A percentile compares a stretch with the other conserved stretches of the same genome.
phyloP scores from a whole-genome alignment of 2,113 vertebrate genomes.

The Gambusia holbrooki region DNA sequence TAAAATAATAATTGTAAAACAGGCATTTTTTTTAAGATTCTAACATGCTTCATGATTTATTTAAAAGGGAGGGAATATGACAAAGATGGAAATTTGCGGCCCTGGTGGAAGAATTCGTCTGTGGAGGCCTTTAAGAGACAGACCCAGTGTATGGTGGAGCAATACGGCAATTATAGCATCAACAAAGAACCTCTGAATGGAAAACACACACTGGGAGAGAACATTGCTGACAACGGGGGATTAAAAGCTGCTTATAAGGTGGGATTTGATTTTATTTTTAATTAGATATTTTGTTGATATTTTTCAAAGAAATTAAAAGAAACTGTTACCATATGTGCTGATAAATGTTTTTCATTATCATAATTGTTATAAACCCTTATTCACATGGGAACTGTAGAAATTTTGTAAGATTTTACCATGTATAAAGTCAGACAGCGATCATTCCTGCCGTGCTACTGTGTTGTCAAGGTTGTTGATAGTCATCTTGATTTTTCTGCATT shows the following conservation, averaged over 20 bases:
- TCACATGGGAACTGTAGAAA: background rate
- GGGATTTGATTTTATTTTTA: slow-evolving; percentile 15
- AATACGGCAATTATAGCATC: slow-evolving; percentile 91
- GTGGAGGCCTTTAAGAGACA: slow-evolving; percentile 94
- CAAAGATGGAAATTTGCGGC: slow-evolving; percentile 93
- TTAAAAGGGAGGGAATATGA: slow-evolving; percentile 91
- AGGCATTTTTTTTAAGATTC: background rate
- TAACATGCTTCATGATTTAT: background rate
- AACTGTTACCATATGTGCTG: background rate
- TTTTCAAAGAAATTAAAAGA: background rate
- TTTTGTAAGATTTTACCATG: background rate
- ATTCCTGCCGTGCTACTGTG: slow-evolving; percentile 4
- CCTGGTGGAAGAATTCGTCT: slow-evolving; percentile 96
- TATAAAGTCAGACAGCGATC: slow-evolving; percentile 18
- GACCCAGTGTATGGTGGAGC: slow-evolving; percentile 93
- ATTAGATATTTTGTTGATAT: background rate
- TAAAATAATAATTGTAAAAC: background rate
- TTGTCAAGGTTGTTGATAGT: slow-evolving; percentile 9
- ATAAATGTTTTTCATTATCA: background rate
- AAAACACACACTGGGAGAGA: slow-evolving; percentile 94
- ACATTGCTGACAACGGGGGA: slow-evolving; percentile 96
- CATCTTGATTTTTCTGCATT: slow-evolving; percentile 46
- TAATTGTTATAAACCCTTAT: too few relatives aligned
- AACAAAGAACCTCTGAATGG: slow-evolving; percentile 91
- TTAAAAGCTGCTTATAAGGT: slow-evolving; percentile 96